Evolutionary conservation across 1,140 invertebrate genomes (phyloP).

Genomic region (Drosophila dunni): DNA sequence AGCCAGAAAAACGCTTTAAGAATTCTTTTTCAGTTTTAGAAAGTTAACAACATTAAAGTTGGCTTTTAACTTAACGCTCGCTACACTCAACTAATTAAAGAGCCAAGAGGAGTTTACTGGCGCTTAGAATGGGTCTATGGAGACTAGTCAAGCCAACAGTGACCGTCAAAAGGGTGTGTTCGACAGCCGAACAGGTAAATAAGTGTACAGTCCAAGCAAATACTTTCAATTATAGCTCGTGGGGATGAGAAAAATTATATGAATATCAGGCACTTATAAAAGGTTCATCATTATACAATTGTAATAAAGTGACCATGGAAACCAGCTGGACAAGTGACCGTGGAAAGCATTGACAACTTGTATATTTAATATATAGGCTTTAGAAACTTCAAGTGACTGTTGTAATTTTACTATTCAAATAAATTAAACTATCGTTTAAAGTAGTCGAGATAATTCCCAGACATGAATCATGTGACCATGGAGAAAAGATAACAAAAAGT

Average conservation of each 20-base stretch:
- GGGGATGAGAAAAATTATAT: background rate
- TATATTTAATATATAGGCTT: no score
- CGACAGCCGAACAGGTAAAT: background rate
- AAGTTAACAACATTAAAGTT: constrained; percentile 18
- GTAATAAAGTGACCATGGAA: background rate
- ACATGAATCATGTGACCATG: background rate
- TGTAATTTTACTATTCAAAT: background rate
- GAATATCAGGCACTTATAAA: background rate
- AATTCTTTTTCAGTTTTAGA: constrained; percentile 22
- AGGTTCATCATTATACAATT: constrained; percentile 4
- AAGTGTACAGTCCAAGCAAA: background rate
- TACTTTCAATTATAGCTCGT: constrained; percentile 6
- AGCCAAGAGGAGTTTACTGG: constrained; percentile 8
- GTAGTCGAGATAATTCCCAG: no score
- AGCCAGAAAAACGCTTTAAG: constrained; percentile 16
- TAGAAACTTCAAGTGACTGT: background rate
- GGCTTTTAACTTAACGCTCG: background rate
- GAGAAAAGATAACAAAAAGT: background rate
- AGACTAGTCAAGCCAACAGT: background rate
- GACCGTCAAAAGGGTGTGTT: constrained; percentile 1
- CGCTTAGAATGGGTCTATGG: constrained; percentile 10
- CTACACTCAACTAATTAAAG: constrained; percentile 18
- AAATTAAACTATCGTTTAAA: no score
- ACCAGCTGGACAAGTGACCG: no score
- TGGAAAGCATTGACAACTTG: no score